Conservation (phyloP, 2,797 vertebrate genomes). For the Sciaenops ocellatus region DNA sequence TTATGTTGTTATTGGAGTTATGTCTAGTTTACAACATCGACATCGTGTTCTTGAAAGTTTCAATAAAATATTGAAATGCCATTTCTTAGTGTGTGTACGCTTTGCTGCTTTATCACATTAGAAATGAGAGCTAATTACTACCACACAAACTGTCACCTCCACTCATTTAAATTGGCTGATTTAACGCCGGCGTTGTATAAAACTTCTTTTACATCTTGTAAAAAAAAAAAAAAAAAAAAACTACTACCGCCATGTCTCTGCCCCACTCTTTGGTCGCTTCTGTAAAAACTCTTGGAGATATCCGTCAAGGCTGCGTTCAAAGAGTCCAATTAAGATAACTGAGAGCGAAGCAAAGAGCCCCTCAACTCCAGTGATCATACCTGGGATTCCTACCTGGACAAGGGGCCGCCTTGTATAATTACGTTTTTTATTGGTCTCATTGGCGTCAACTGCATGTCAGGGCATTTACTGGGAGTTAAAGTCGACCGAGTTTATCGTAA, state of each 20-base stretch:
- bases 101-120: not conserved
- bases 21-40: constrained; percentile 87
- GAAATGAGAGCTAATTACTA: too few relatives aligned
- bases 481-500: not conserved
- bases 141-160: not conserved
- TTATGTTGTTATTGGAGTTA: constrained; percentile 85
- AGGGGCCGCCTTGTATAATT: not conserved
- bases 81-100: constrained; percentile 29
- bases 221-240: not conserved
- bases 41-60: constrained; percentile 92
- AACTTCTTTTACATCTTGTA: not conserved
- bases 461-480: not conserved
- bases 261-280: not conserved
- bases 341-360: constrained; percentile 10
- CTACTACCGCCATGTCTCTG: not conserved
- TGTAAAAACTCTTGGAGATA: constrained; percentile 17
- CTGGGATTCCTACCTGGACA: constrained; percentile 62
- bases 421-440: constrained; percentile 1
- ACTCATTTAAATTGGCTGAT: not conserved
- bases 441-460: not conserved
- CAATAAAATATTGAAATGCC: constrained; percentile 95
- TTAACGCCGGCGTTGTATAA: too few relatives aligned
- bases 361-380: constrained; percentile 44
- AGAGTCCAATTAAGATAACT: constrained; percentile 49
- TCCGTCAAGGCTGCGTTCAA: constrained; percentile 18